phyloP scores from a whole-genome alignment of 2,797 vertebrate species.

The Cirrhinus molitorella region DNA sequence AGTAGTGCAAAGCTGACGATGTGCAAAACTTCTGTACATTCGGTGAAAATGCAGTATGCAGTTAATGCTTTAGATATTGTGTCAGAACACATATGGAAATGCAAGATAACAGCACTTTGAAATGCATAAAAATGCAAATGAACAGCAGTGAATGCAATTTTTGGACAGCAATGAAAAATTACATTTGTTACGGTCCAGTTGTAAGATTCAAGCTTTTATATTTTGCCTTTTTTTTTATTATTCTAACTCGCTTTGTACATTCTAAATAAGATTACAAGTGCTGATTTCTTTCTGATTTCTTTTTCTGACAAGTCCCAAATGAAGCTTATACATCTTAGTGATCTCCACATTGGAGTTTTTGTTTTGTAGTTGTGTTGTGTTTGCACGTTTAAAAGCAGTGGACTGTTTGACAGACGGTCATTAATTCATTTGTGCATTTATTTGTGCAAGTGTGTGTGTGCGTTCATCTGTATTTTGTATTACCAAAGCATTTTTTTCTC shows the following conservation, averaged over 20 bases:
- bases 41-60: neutral
- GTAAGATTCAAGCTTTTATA: neutral
- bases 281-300: slow-evolving; percentile 16
- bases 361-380: slow-evolving; percentile 16
- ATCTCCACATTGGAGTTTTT: neutral
- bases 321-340: neutral
- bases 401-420: neutral
- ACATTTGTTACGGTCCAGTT: neutral
- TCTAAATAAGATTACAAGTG: neutral
- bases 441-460: neutral
- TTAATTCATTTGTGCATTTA: neutral
- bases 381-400: neutral
- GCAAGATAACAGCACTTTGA: slow-evolving; percentile 37
- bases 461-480: neutral
- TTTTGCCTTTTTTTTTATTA: neutral
- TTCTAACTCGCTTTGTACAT: neutral
- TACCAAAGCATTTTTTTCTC: neutral
- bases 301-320: slow-evolving; percentile 24
- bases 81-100: slow-evolving; percentile 40
- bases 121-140: slow-evolving; percentile 26
- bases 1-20: neutral
- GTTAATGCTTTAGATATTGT: neutral
- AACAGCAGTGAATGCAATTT: slow-evolving; percentile 42
- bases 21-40: slow-evolving; percentile 13
- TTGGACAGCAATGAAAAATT: slow-evolving; percentile 9